These are phyloP conservation scores for Polymixis flavicincta DNA, from an alignment of 2,888 invertebrate genomes.

Conservation along the genomic window DNA sequence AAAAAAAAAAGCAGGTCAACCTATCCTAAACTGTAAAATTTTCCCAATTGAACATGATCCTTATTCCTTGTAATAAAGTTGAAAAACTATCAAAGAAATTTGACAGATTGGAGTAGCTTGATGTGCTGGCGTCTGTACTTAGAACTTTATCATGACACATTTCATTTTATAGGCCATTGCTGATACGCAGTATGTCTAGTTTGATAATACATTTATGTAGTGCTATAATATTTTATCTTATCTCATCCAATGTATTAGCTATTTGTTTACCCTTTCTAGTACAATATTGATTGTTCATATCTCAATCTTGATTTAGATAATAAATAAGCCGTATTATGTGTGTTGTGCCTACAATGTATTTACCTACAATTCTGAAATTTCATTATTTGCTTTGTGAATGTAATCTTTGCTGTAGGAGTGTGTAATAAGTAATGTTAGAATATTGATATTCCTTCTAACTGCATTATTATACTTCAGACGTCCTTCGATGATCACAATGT, in stretches of 20 bases:
- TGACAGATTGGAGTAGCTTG: too few species aligned
- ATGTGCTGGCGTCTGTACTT: too few species aligned
- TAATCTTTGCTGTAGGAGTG: background rate
- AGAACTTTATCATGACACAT: background rate
- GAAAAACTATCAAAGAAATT: too few species aligned
- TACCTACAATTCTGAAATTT: background rate
- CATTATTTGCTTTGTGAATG: background rate
- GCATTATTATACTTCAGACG: background rate
- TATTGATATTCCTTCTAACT: background rate
- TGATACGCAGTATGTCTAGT: background rate
- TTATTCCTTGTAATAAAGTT: too few species aligned
- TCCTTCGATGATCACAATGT: too few species aligned
- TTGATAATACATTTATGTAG: background rate
- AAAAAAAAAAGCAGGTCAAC: too few species aligned
- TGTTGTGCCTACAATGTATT: background rate
- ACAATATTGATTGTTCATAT: conserved; percentile 20
- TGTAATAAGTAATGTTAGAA: background rate
- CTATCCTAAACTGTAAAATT: too few species aligned
- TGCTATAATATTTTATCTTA: conserved; percentile 21
- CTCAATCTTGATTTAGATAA: background rate
- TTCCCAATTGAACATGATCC: too few species aligned
- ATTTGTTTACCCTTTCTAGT: conserved; percentile 15
- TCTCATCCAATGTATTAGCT: background rate
- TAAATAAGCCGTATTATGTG: background rate
- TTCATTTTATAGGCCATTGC: background rate